Percentiles rank a stretch among this genome's conserved stretches.
Evolutionary conservation across 1,140 invertebrate species (phyloP).

Genomic region (Acromyrmex echinatior): DNA sequence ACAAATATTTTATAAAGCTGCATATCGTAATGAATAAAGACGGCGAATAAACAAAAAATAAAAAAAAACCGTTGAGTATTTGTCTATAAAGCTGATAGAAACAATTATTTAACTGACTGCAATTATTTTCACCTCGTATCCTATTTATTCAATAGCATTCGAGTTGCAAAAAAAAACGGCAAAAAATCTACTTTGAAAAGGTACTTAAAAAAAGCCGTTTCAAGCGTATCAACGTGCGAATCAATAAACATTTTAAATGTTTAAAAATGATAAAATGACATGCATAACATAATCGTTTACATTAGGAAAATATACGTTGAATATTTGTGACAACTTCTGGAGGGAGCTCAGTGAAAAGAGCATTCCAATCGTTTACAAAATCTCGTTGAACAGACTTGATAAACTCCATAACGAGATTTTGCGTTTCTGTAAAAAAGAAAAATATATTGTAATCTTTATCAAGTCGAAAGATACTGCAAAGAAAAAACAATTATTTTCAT

Average conservation of each 20-base stretch:
- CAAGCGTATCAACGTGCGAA: background rate
- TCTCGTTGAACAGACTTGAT: conserved; percentile 87
- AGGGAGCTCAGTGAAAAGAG: conserved; percentile 81
- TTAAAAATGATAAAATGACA: conserved; percentile 1
- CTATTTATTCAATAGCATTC: background rate
- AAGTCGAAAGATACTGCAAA: background rate
- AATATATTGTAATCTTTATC: background rate
- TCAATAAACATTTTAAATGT: background rate
- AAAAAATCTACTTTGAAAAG: background rate
- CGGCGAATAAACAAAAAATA: background rate
- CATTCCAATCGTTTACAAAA: conserved; percentile 88
- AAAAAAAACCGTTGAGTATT: conserved; percentile 18
- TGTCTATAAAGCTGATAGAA: conserved; percentile 17
- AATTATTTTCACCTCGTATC: background rate
- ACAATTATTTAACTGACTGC: conserved; percentile 1
- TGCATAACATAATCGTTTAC: conserved; percentile 4
- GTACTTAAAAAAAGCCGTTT: conserved; percentile 4
- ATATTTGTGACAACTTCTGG: conserved; percentile 81
- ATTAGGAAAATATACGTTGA: conserved; percentile 78
- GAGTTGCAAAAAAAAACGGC: background rate
- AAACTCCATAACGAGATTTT: conserved; percentile 85
- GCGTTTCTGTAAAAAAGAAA: conserved; percentile 85
- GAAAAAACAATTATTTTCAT: background rate
- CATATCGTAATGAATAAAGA: background rate
- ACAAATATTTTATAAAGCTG: background rate